Evolutionary conservation across 2,888 invertebrate species (phyloP), one percentile per base, ranked within the genome.

Genomic region (Coleophora flavipennella): DNA sequence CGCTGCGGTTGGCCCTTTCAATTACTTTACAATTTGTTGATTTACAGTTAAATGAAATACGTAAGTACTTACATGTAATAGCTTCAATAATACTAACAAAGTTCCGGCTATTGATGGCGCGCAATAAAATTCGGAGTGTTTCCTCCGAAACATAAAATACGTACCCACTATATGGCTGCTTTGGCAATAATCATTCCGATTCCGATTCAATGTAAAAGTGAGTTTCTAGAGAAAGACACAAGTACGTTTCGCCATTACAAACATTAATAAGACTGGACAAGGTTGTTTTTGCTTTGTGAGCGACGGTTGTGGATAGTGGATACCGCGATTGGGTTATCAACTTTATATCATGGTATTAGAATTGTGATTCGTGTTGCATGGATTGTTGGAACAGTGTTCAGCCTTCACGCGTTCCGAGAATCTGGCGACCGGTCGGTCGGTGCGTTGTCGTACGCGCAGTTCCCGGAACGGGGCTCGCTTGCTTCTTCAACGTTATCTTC

Each of bases 321-420:
- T 26, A 26, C 25, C 2, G 26, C 11, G 25, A 26, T 8, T 4
- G 6, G 4, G 12, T 20, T 34, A 26, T 25, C 34, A 34, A 26
- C 34, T 34, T 25, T 34, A 26, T 13, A 34, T 4, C 11, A 34
- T 20, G 9, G 26, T 7, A 8, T 12, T 34, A 34, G 1, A 8
- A 25, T 11, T 26, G 4, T 11, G 11, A 34, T n/a, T 34, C 6
- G n/a, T 11, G 11, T 26, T 8, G 25, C 8, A 7, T 34, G 12
- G 25, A 25, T n/a, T 25, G 4, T 25, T 25, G 7, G 25, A 62
- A 66, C 67, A 20, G 20, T 51, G 60, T 58, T 57, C 73, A 77
- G 73, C 77, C 76, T 77, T 76, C 77, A 60, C 62, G 60, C 62
- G 60, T 80, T 80, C 80, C 49, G 44, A 67, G 80, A 81, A 78